Percentiles rank a stretch among this genome's conserved stretches.
Conservation (phyloP, 1,140 invertebrate species). For the Drosophila pseudoobscura region DNA sequence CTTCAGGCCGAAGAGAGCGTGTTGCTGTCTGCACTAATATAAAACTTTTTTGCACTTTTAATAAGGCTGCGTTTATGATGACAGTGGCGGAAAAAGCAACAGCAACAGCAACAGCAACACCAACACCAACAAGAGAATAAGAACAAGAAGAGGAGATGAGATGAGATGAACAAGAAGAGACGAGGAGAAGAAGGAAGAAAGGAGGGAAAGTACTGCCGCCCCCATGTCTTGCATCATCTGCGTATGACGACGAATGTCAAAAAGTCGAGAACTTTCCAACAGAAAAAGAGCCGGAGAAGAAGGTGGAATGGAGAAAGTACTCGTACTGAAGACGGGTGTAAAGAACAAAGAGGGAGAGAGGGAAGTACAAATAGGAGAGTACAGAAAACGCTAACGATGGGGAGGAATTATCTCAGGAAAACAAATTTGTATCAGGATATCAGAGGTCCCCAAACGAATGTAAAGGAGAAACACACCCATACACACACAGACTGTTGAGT, state of each 20-base stretch:
- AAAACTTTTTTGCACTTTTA: conserved; percentile 71
- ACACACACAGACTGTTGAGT: no score
- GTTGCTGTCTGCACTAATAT: conserved; percentile 62
- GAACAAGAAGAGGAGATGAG: background rate
- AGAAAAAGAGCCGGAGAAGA: background rate
- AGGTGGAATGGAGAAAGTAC: background rate
- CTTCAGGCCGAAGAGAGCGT: conserved; percentile 22
- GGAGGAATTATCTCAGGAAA: no score
- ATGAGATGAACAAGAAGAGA: background rate
- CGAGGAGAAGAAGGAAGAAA: background rate
- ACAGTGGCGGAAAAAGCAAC: conserved; percentile 16
- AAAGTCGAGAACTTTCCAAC: conserved; percentile 64
- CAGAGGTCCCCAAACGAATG: no score
- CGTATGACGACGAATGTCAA: conserved; percentile 65
- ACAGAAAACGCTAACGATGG: no score
- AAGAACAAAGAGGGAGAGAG: background rate
- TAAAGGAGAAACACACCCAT: no score
- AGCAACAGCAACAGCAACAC: background rate
- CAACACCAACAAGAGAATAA: conserved; percentile 1
- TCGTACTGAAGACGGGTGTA: background rate
- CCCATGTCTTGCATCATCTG: conserved; percentile 18
- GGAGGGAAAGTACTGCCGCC: conserved; percentile 10
- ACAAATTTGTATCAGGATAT: no score
- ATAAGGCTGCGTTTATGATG: conserved; percentile 73
- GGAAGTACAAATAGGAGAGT: no score